phyloP scores from a whole-genome alignment of 2,888 invertebrate species.

The Agrilus mali region DNA sequence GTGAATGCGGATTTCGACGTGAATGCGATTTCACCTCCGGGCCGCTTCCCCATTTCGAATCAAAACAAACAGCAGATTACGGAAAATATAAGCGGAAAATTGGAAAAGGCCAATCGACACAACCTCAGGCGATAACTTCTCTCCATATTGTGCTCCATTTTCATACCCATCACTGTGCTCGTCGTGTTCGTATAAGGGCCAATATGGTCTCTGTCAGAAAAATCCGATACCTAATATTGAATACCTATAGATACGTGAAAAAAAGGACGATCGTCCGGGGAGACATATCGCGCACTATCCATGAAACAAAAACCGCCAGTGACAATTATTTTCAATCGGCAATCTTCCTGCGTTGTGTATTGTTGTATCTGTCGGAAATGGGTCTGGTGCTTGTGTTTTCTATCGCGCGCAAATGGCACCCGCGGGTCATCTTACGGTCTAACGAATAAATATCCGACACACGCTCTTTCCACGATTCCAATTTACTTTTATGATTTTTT shows the following conservation, averaged over 20 bases:
- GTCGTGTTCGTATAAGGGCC: too few relatives aligned
- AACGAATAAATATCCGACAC: slow-evolving; percentile 25
- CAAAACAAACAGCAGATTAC: too few relatives aligned
- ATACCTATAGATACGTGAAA: too few relatives aligned
- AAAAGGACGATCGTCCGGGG: slow-evolving; percentile 30
- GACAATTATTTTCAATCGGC: slow-evolving; percentile 37
- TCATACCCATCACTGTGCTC: too few relatives aligned
- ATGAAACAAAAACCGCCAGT: slow-evolving; percentile 24
- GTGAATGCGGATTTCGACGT: too few relatives aligned
- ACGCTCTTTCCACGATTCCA: slow-evolving; percentile 27
- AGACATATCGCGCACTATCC: slow-evolving; percentile 27
- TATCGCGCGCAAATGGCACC: slow-evolving; percentile 24
- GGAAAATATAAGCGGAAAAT: too few relatives aligned
- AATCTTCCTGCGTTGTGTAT: slow-evolving; percentile 18
- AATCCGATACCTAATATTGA: slow-evolving; percentile 23
- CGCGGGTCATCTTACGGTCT: slow-evolving; percentile 26
- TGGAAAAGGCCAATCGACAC: too few relatives aligned
- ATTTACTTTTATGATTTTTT: slow-evolving; percentile 23
- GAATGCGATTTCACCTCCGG: too few relatives aligned
- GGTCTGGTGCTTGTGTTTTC: slow-evolving; percentile 23
- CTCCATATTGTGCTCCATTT: too few relatives aligned
- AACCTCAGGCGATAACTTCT: too few relatives aligned
- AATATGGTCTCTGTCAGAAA: too few relatives aligned
- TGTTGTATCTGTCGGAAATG: slow-evolving; percentile 17
- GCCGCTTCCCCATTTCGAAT: too few relatives aligned